Base-by-base conservation (phyloP, 2,113 vertebrate species). In the Scolopax mira region DNA sequence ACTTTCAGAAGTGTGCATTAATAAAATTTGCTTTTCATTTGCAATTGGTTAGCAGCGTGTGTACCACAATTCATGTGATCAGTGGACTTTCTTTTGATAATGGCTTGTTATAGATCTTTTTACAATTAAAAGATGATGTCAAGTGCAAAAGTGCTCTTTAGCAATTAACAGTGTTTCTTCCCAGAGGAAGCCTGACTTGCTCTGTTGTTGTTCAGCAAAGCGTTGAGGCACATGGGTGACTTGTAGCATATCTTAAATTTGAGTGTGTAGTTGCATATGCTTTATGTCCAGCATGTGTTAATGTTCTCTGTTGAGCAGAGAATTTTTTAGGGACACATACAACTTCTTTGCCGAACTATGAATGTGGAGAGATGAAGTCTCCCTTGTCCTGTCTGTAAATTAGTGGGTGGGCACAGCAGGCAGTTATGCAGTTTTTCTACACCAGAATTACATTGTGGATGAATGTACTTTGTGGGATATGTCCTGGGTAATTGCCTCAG, bases 211-310 rank as follows among this genome's bases (percentile, higher is more conserved):
- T 52, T 28, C 42, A 78, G 35, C 10, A 86, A 74, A 86, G 11
- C 24, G 23, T 0, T 58, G 35, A 64, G 24, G 41, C 4, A 33
- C 3, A 12, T 0, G 0, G 6, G 10, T 21, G 13, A 69, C 62
- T 37, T 52, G 54, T 79, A 77, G 8, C 7, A 11, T 22, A 18
- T 49, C 42, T 54, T 88, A 24, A 73, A 66, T 41, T 1, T 58
- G 28, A 70, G 28, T 2, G 3, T 30, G 28, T 18, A 62, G 16
- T 55, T 51, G 17, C 31, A 25, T 3, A 7, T 16, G 4, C 4
- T 48, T 69, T 35, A 61, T 27, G 2, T 62, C 15, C 18, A 49
- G 9, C 12, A 19, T 3, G 11, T 22, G 21, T 30, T 74, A 15
- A 52, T 31, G 24, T 33, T 64, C 4, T 15, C 16, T 82, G 22